Evolutionary conservation across 1,140 invertebrate species (phyloP), one percentile per base, ranked within the genome.

Genomic region (Stegodyphus mimosarum): DNA sequence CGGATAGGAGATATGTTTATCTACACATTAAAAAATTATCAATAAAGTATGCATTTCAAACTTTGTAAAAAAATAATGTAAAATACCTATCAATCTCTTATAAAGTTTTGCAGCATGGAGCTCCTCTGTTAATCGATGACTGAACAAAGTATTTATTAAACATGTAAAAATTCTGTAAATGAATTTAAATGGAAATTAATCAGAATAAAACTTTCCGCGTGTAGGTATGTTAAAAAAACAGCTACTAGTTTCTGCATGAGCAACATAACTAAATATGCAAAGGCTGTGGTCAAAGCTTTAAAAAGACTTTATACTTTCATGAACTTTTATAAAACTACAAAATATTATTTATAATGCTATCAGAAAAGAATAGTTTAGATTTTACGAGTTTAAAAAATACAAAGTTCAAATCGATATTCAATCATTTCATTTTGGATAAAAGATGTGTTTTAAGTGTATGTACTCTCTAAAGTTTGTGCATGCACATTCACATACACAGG

Each of bases 361-460:
- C 7, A 74, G 52, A 55, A 48, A 74, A 74, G 18, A 15, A 6
- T 33, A 53, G 15, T 48, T 74, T 53, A 60, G 52, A 74, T 52
- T 60, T 33, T 11, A 60, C 52, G 33, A 60, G 15, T 60, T 60
- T 74, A 60, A 74, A 74, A 74, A 74, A 74, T 74, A 74, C 53
- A 33, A 55, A 18, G 9, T 60, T 6, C 17, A 74, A 51, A 6
- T 72, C 52, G 17, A 53, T 3, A 73, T 6, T 50, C 51, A 52
- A 72, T 72, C 50, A 33, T 53, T 74, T 10, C 18, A 11, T 18
- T 10, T 74, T 15, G 6, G 53, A 74, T 74, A 60, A 74, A 74
- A 74, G 53, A 53, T 18, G 55, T 74, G 72, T 7, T 60, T 55
- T 3, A 33, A 33, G 33, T 60, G 55, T 60, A 60, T 15, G 15